Conservation (phyloP, 2,888 invertebrate genomes). For the Drosophila mimetica region DNA sequence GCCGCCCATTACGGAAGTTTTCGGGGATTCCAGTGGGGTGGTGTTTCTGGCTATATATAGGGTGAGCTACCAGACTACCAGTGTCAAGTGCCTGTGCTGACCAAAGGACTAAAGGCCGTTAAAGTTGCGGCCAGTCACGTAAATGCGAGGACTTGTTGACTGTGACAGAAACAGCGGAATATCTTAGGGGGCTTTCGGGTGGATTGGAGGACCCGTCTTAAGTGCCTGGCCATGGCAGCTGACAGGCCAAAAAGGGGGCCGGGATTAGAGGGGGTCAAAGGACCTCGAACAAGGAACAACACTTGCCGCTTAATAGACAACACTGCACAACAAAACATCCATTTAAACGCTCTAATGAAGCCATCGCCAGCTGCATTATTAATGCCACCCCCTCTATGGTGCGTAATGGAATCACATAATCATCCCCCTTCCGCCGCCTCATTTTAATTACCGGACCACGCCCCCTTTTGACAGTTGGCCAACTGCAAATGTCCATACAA, state of each 20-base stretch:
- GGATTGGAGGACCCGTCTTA: slow-evolving; percentile 7
- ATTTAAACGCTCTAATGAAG: slow-evolving; percentile 71
- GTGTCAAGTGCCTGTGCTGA: slow-evolving; percentile 30
- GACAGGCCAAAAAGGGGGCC: not conserved
- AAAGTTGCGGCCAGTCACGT: slow-evolving; percentile 44
- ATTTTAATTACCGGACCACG: slow-evolving; percentile 37
- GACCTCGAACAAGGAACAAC: slow-evolving; percentile 28
- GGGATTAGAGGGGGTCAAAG: not conserved
- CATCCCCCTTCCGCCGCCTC: not conserved
- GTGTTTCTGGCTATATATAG: not conserved
- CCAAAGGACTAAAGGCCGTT: slow-evolving; percentile 17
- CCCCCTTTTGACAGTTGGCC: slow-evolving; percentile 30
- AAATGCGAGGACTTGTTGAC: slow-evolving; percentile 43
- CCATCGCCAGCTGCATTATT: slow-evolving; percentile 44
- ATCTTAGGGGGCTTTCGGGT: slow-evolving; percentile 2
- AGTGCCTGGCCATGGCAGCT: slow-evolving; percentile 35
- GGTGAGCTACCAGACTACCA: not conserved
- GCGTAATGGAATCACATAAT: slow-evolving; percentile 38
- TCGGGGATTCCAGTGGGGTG: slow-evolving; percentile 1
- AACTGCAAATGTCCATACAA: slow-evolving; percentile 16
- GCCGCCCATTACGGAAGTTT: slow-evolving; percentile 51
- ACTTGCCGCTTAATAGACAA: slow-evolving; percentile 45
- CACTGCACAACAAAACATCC: slow-evolving; percentile 25
- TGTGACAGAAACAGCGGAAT: slow-evolving; percentile 37
- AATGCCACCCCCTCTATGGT: slow-evolving; percentile 18